A percentile compares a stretch with the other conserved stretches of the same genome.
phyloP scores from a whole-genome alignment of 2,888 invertebrate genomes.

The Protophormia terraenovae region DNA sequence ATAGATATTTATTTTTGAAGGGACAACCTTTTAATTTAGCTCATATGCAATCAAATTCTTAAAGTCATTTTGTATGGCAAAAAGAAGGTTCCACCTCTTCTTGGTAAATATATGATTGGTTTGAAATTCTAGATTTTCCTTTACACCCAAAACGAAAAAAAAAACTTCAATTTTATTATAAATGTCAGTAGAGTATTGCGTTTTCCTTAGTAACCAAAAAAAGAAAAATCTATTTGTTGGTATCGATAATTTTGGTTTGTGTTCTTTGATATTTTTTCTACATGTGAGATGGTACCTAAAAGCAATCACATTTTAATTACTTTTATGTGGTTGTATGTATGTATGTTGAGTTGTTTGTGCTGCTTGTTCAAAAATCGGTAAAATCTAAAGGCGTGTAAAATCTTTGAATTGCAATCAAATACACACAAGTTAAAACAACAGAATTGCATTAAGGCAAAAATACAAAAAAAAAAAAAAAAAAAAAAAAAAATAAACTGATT shows the following conservation, averaged over 20 bases:
- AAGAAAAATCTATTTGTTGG: conserved; percentile 11
- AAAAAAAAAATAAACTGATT: neutral
- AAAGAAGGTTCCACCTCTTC: conserved; percentile 55
- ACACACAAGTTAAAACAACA: conserved; percentile 42
- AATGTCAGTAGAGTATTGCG: neutral
- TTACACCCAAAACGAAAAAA: neutral
- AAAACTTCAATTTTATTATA: neutral
- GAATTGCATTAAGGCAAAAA: conserved; percentile 43
- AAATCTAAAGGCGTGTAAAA: conserved; percentile 56
- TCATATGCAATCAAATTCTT: neutral
- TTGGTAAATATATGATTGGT: conserved; percentile 59
- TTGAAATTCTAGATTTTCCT: conserved; percentile 49
- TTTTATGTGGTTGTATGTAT: conserved; percentile 71
- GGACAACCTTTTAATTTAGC: neutral
- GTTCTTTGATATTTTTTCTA: too few relatives aligned
- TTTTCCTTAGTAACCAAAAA: neutral
- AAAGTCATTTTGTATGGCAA: neutral
- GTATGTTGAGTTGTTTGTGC: conserved; percentile 20
- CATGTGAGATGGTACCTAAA: conserved; percentile 54
- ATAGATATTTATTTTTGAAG: neutral
- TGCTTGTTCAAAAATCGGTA: conserved; percentile 40
- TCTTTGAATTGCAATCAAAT: conserved; percentile 54
- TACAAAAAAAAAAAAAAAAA: conserved; percentile 15
- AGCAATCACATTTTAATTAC: conserved; percentile 80
- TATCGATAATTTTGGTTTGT: conserved; percentile 33